Percentiles rank a stretch among this genome's conserved stretches.
Evolutionary conservation across 1,140 invertebrate species (phyloP).

Genomic region (Holotrichia oblita): DNA sequence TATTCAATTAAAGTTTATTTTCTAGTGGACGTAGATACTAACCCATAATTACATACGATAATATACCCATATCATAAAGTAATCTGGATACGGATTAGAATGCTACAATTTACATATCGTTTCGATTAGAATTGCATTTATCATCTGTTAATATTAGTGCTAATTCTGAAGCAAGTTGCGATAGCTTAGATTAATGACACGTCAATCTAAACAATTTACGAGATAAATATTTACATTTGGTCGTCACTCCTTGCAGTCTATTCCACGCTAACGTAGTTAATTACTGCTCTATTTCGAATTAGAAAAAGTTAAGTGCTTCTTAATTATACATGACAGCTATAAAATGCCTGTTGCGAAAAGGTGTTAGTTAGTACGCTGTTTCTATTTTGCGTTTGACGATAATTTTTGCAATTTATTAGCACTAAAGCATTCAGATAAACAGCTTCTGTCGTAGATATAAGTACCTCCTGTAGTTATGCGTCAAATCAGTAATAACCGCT

Average conservation of each 20-base stretch:
- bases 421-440: not conserved
- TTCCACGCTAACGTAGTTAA: not conserved
- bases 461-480: too few species aligned
- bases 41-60: not conserved
- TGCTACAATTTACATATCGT: not conserved
- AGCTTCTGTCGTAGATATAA: not conserved
- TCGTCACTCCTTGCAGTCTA: not conserved
- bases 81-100: not conserved
- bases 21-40: not conserved
- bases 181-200: not conserved
- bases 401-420: constrained; percentile 4
- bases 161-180: not conserved
- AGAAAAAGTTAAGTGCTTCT: not conserved
- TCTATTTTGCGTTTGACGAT: not conserved
- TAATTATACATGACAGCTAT: not conserved
- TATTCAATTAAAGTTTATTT: not conserved
- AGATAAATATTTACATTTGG: constrained; percentile 6
- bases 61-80: not conserved
- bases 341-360: not conserved
- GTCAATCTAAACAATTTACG: not conserved
- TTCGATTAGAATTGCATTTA: not conserved
- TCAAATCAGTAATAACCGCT: too few species aligned
- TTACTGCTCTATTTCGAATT: constrained; percentile 15
- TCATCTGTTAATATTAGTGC: not conserved
- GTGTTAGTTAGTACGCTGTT: not conserved